Base-by-base conservation (phyloP, 2,888 invertebrate species). In the Apotomis betuletana region DNA sequence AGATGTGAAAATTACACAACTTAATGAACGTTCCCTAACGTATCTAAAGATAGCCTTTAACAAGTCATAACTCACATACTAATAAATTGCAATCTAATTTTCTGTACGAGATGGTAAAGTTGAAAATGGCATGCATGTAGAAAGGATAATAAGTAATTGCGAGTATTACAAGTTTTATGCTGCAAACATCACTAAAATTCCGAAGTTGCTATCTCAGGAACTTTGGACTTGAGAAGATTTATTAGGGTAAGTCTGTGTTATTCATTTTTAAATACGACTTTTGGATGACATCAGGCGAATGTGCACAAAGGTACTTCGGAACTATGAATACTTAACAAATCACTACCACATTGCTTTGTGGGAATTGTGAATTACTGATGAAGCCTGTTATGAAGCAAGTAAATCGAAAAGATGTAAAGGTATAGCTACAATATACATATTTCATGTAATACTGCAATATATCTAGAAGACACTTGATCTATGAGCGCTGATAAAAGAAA, bases 191-290 rank as follows among this genome's bases (percentile, higher is more conserved):
- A 59, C 59, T 59, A 13, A 59, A 59, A 59, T 59, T 59, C 38
- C 59, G 13, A 59, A 59, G 59, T 59, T 41, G 59, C 13, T 59
- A 59, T 59, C 59, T 59, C 59, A 38, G 38, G 38, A 59, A 59
- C 59, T 44, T 49, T 59, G 41, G 41, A 59, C 59, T 59, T 41
- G n/a, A n/a, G 4, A 12, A 59, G 59, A 59, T 59, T 59, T 59
- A 59, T 41, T 59, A 38, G 41, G 36, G 36, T 57, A 57, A 59
- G 59, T 59, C 44, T 8, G 59, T 59, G 58, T 59, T 59, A 13
- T 59, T 57, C 36, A 12, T 57, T 59, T 59, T 41, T 59, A 59
- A 59, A 59, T 8, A 3, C 59, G n/a, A 44, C 0, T 41, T 59
- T 59, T 41, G 41, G 2, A 36, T 3, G n/a, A 44, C 13, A 41